phyloP scores from a whole-genome alignment of 2,888 invertebrate species.

The Chelonus formosanus region DNA sequence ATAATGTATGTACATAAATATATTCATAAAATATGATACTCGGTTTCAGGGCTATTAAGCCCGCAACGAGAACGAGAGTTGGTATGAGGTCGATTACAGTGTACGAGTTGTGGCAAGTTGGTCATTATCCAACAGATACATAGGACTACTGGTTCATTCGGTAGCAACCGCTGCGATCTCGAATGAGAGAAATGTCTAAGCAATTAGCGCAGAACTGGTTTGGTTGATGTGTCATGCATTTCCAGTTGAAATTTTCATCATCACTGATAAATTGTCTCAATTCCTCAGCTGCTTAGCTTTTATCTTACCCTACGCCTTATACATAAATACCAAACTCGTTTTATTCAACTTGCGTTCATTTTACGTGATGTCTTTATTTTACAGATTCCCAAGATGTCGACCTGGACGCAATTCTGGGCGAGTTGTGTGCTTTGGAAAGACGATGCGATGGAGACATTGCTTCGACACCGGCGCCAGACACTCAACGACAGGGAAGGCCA shows the following conservation, averaged over 20 bases:
- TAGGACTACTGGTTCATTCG: constrained; percentile 13
- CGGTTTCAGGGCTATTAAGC: constrained; percentile 12
- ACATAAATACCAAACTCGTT: background rate
- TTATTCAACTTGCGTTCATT: background rate
- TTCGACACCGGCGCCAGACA: constrained; percentile 57
- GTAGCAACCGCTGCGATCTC: constrained; percentile 19
- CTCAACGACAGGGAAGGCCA: constrained; percentile 57
- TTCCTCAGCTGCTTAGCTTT: background rate
- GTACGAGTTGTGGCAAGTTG: constrained; percentile 35
- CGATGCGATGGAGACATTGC: constrained; percentile 67
- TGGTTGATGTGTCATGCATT: constrained; percentile 38
- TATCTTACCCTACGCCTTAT: background rate
- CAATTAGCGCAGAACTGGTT: constrained; percentile 55
- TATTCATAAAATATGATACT: too few species aligned
- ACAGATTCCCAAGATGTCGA: constrained; percentile 94
- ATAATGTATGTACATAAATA: too few species aligned
- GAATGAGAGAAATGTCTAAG: constrained; percentile 43
- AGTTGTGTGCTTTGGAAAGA: constrained; percentile 90
- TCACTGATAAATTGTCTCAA: constrained; percentile 19
- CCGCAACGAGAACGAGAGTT: constrained; percentile 39
- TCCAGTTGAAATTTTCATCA: constrained; percentile 32
- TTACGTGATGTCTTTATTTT: constrained; percentile 29
- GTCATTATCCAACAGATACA: constrained; percentile 43
- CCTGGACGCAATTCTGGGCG: constrained; percentile 95
- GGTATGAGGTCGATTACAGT: constrained; percentile 41